phyloP scores from a whole-genome alignment of 2,888 invertebrate species.

The Stenodera caucasica region DNA sequence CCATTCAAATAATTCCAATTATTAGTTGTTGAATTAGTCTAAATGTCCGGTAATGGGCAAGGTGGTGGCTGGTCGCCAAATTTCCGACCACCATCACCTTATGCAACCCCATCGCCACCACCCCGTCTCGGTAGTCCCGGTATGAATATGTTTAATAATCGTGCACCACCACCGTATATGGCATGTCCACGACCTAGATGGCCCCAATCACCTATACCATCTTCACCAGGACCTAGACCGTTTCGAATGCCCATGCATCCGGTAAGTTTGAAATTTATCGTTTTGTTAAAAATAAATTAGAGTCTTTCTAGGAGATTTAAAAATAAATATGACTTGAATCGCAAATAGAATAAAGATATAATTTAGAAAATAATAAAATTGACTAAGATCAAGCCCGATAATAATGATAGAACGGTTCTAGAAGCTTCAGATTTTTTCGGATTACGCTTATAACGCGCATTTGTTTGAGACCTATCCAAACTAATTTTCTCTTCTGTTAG shows the following conservation, averaged over 20 bases:
- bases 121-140: conserved; percentile 61
- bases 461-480: not conserved
- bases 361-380: not conserved
- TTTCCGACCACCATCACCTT: conserved; percentile 76
- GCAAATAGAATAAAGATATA: conserved; percentile 4
- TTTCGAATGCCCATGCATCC: conserved; percentile 55
- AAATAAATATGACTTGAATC: conserved; percentile 11
- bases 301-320: conserved; percentile 1
- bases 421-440: not conserved
- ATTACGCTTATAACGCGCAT: not conserved
- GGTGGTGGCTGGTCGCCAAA: conserved; percentile 57
- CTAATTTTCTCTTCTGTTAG: conserved; percentile 13
- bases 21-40: conserved; percentile 16
- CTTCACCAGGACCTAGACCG: conserved; percentile 55
- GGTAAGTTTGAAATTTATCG: conserved; percentile 41
- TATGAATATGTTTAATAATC: conserved; percentile 55
- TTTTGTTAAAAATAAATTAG: conserved; percentile 6
- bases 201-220: conserved; percentile 60
- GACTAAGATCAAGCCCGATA: not conserved
- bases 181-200: conserved; percentile 70
- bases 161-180: conserved; percentile 59
- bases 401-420: conserved; percentile 1
- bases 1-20: conserved; percentile 11
- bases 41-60: conserved; percentile 47
- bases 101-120: conserved; percentile 75